These are phyloP conservation scores for Lepidurus couesii DNA, from an alignment of 1,140 invertebrate species.

Conservation along the genomic window DNA sequence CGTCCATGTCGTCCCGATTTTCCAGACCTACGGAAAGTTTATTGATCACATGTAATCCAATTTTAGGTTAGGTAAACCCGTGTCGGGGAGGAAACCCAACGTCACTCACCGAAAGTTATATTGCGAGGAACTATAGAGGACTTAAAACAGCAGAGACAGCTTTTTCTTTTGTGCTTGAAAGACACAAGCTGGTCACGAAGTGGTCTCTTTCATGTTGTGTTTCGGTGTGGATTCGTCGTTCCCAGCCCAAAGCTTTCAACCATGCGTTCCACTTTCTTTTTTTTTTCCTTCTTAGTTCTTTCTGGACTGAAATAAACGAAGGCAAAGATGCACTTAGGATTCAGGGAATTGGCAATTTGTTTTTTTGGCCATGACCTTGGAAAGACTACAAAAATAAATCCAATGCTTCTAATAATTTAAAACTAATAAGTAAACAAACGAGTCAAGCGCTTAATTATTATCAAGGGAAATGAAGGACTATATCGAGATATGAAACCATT, in stretches of 20 bases:
- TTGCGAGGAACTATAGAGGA: background rate
- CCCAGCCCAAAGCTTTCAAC: too few relatives aligned
- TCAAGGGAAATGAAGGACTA: background rate
- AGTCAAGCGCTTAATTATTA: too few relatives aligned
- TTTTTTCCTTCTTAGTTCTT: background rate
- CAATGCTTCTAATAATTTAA: too few relatives aligned
- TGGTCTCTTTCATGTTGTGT: background rate
- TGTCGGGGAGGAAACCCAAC: background rate
- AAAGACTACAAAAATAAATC: background rate
- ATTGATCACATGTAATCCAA: constrained; percentile 9
- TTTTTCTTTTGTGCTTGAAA: background rate
- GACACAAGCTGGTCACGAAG: constrained; percentile 4
- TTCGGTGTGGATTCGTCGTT: background rate
- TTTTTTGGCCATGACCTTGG: background rate
- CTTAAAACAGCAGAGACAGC: background rate
- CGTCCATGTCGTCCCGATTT: background rate
- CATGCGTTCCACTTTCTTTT: background rate
- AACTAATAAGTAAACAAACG: too few relatives aligned
- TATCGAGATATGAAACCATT: background rate
- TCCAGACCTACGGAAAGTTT: background rate
- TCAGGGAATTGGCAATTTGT: background rate
- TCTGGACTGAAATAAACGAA: background rate
- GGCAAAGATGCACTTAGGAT: background rate
- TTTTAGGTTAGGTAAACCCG: constrained; percentile 5
- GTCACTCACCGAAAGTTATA: background rate